phyloP scores from a whole-genome alignment of 2,797 vertebrate species.

The Vireo griseus region DNA sequence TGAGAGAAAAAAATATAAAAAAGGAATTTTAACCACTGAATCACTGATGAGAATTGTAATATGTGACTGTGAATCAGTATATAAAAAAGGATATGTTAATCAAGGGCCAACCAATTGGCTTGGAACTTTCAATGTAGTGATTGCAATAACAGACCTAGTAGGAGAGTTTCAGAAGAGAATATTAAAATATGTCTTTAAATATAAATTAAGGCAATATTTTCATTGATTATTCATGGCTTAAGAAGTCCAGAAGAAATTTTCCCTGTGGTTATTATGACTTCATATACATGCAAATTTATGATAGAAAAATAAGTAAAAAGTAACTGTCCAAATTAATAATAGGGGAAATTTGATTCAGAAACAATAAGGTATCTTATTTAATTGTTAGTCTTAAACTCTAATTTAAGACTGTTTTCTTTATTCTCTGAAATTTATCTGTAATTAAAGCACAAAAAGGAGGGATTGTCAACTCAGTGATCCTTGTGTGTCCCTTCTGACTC shows the following conservation, averaged over 20 bases:
- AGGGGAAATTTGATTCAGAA: not conserved
- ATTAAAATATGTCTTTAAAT: not conserved
- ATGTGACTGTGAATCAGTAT: not conserved
- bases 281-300: not conserved
- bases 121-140: not conserved
- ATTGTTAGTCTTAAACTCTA: not conserved
- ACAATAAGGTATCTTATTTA: not conserved
- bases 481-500: not conserved
- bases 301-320: not conserved
- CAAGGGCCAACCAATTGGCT: not conserved
- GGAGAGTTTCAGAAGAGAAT: not conserved
- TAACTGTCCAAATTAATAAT: not conserved
- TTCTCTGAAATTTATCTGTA: not conserved
- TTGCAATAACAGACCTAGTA: not conserved
- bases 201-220: not conserved
- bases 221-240: not conserved
- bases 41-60: not conserved
- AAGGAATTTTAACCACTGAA: not conserved
- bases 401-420: not conserved
- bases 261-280: not conserved
- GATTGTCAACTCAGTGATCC: not conserved
- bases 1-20: not conserved
- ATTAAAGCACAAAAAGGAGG: not conserved
- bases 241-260: not conserved
- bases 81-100: not conserved